These are phyloP conservation scores for Threskiornis aethiopicus DNA, from an alignment of 2,797 vertebrate species.

Conservation along the genomic window DNA sequence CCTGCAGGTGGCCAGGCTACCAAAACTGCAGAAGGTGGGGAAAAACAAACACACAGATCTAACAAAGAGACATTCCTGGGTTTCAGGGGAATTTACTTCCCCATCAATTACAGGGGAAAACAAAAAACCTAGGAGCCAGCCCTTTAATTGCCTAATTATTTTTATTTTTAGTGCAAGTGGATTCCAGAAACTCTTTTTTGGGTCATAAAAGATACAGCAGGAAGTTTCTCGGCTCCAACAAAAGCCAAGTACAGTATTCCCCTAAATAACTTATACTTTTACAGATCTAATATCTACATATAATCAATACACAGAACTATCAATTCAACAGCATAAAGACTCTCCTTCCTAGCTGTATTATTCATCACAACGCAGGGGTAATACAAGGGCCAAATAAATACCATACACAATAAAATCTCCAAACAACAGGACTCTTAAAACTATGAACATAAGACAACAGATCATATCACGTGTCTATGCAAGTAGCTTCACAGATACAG, in stretches of 20 bases:
- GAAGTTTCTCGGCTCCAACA: not conserved
- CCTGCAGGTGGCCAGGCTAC: constrained; percentile 39
- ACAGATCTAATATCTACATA: not conserved
- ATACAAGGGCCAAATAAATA: not conserved
- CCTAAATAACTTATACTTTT: not conserved
- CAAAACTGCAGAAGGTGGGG: not conserved
- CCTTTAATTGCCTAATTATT: not conserved
- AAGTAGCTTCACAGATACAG: not conserved
- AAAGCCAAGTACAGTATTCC: not conserved
- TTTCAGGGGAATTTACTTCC: not conserved
- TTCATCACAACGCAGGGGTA: not conserved
- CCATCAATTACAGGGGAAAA: not conserved
- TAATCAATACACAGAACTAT: not conserved
- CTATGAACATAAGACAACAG: not conserved
- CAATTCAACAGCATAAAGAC: not conserved
- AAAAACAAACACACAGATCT: not conserved
- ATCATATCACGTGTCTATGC: not conserved
- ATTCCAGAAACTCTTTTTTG: not conserved
- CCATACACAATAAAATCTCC: not conserved
- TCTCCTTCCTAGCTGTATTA: not conserved
- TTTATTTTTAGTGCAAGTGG: not conserved
- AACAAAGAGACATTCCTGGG: not conserved
- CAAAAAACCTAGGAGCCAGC: not conserved
- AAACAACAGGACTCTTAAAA: not conserved
- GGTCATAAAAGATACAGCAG: not conserved